Evolutionary conservation across 2,888 invertebrate genomes (phyloP), one percentile per base, ranked within the genome.

Genomic region (Dioctria linearis): DNA sequence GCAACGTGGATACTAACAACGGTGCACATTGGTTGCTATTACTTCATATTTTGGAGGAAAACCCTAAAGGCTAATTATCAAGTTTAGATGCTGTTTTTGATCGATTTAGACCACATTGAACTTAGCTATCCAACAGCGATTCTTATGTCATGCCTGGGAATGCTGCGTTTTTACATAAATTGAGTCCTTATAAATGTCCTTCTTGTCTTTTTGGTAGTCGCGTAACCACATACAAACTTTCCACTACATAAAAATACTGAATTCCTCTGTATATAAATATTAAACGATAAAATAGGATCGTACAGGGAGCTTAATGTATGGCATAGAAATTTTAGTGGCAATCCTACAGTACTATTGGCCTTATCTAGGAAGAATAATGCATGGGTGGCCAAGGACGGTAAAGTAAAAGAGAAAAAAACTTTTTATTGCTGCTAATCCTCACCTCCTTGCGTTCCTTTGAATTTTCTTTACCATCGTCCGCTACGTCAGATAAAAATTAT

Each of bases 401-500:
- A 51, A 71, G 25, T 25, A 25, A 25, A 25, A 25, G 25, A 25
- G 25, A 25, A 25, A 25, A 63, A 67, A 67, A n/a, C 67, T 67
- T 25, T 67, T 67, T 67, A 67, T 8, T 67, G 9, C 67, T 42
- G 67, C 67, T 67, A 67, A 67, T 67, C 67, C 67, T 42, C 67
- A 67, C 67, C 46, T 67, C 11, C 49, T 25, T 43, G 5, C 67
- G 11, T n/a, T 25, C 67, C n/a, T 5, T 46, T 46, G 67, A 67
- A 67, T 46, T 43, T 25, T 25, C 49, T 43, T 43, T 25, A 25
- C 25, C 25, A 25, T 25, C 25, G 25, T 25, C 25, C 25, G 25
- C 25, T 25, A 43, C 67, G 67, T 46, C 67, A 67, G 67, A 67
- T 67, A 67, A 67, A 67, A 67, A 67, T 67, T 67, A 67, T 67